A percentile compares a stretch with the other conserved stretches of the same genome.
Evolutionary conservation across 53 echinoderm and acorn worm species (phyloP).

Genomic region (Paelopatides confundens): DNA sequence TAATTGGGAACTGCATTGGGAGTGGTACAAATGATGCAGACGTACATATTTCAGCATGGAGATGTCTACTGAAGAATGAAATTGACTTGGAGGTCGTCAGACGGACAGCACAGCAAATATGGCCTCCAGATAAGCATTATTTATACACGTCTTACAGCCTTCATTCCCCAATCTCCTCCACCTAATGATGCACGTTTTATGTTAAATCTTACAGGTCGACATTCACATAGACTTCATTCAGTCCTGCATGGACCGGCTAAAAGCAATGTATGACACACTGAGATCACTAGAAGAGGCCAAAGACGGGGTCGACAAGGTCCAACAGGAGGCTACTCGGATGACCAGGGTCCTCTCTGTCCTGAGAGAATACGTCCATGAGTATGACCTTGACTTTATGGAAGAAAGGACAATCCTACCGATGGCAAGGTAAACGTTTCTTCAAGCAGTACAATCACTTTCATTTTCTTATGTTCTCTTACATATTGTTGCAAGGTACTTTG

Average conservation of each 20-base stretch:
- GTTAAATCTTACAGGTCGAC: slow-evolving; percentile 68
- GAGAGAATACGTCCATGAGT: slow-evolving; percentile 96
- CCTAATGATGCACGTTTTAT: no score
- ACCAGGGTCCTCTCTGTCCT: slow-evolving; percentile 94
- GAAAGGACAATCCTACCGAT: slow-evolving; percentile 97
- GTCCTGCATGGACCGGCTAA: slow-evolving; percentile 98
- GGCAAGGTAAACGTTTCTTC: slow-evolving; percentile 75
- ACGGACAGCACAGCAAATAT: no score
- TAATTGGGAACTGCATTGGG: no score
- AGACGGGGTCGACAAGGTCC: slow-evolving; percentile 75
- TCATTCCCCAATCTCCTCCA: no score
- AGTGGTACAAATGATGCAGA: no score
- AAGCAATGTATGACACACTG: slow-evolving; percentile 96
- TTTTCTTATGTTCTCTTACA: no score
- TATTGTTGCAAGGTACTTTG: no score
- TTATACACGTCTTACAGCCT: no score
- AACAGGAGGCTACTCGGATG: slow-evolving; percentile 86
- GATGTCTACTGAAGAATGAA: no score
- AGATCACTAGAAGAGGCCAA: slow-evolving; percentile 82
- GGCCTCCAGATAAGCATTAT: background rate
- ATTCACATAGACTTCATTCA: slow-evolving; percentile 99
- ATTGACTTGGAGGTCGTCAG: no score
- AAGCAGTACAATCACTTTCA: no score
- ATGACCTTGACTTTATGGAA: slow-evolving; percentile 92
- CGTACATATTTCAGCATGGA: no score